A percentile compares a stretch with the other conserved stretches of the same genome.
These are phyloP conservation scores for Sitta europaea DNA, from an alignment of 2,113 vertebrate genomes.

Conservation along the genomic window DNA sequence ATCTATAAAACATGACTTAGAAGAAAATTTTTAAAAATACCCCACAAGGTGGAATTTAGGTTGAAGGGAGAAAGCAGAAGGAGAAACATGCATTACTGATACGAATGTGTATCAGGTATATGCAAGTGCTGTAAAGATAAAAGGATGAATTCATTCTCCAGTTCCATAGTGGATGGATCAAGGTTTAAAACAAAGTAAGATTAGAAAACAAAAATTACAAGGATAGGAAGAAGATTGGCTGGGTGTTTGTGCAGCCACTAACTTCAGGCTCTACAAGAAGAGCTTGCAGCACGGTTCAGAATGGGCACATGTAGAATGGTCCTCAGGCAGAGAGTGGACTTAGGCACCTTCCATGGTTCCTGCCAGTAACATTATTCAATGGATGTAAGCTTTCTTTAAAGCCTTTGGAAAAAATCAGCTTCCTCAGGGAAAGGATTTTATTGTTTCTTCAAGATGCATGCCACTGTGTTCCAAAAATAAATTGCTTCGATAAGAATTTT, in stretches of 20 bases:
- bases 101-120: background rate
- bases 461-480: background rate
- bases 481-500: background rate
- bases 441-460: background rate
- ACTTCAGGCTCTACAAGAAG: background rate
- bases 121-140: background rate
- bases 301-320: background rate
- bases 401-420: background rate
- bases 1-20: background rate
- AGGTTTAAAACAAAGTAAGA: background rate
- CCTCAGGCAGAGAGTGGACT: no score
- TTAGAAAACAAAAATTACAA: background rate
- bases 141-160: accelerated
- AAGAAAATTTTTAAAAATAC: background rate
- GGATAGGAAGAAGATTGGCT: background rate
- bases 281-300: accelerated
- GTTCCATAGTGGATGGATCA: background rate
- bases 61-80: background rate
- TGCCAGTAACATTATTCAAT: background rate
- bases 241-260: background rate
- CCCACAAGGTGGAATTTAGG: background rate
- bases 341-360: background rate
- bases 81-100: background rate
- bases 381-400: background rate
- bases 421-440: background rate